Conservation (phyloP, 2,888 invertebrate species). For the Diadegma fenestrale region DNA sequence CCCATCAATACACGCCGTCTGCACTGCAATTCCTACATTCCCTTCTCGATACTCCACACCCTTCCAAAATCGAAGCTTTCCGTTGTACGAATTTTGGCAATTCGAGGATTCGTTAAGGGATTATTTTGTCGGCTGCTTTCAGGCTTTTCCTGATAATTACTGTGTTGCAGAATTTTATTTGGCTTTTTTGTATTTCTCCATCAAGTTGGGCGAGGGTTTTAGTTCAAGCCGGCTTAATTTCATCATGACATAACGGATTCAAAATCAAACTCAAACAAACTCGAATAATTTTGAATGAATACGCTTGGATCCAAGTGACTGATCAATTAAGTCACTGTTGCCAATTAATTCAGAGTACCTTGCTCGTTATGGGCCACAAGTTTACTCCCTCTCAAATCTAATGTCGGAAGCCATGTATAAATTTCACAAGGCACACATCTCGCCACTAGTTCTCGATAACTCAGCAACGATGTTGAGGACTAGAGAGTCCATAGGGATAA, state of each 20-base stretch:
- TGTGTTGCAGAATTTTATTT: neutral
- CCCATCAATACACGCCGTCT: constrained; percentile 70
- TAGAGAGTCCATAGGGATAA: constrained; percentile 38
- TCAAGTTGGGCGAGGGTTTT: neutral
- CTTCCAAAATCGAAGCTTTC: neutral
- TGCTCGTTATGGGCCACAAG: constrained; percentile 31
- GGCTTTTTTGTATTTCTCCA: neutral
- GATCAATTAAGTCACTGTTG: neutral
- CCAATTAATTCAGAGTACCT: neutral
- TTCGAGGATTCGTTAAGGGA: neutral
- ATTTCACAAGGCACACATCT: constrained; percentile 11
- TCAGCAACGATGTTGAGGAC: constrained; percentile 54
- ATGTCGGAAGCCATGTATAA: constrained; percentile 11
- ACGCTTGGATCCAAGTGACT: neutral
- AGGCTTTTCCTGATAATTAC: neutral
- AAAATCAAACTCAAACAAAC: neutral
- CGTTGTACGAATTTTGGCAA: neutral
- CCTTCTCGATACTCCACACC: neutral
- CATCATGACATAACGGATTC: neutral
- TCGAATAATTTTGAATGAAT: neutral
- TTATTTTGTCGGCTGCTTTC: neutral
- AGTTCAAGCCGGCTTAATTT: neutral
- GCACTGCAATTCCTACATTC: constrained; percentile 50
- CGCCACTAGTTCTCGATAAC: constrained; percentile 60
- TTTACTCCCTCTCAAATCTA: constrained; percentile 31